A percentile compares a stretch with the other conserved stretches of the same genome.
phyloP scores from a whole-genome alignment of 2,797 vertebrate species.

The Dermochelys coriacea region DNA sequence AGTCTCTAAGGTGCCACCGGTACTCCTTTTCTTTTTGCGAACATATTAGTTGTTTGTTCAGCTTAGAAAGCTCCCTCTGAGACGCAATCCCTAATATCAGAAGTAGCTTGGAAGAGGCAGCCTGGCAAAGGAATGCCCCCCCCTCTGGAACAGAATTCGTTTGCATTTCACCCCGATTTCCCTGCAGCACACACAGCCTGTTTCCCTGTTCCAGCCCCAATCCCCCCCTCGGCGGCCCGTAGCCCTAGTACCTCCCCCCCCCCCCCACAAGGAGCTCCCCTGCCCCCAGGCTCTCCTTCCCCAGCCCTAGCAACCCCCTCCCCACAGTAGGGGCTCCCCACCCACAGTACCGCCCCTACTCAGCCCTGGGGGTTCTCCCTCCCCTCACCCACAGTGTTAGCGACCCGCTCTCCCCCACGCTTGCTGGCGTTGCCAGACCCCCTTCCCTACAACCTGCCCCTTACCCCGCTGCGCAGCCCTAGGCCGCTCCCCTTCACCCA shows the following conservation, averaged over 20 bases:
- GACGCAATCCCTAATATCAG: background rate
- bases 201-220: too few relatives aligned
- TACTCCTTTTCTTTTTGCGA: too few relatives aligned
- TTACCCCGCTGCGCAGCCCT: too few relatives aligned
- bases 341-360: background rate
- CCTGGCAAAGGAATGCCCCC: background rate
- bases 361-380: too few relatives aligned
- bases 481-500: background rate
- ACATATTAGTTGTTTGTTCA: too few relatives aligned
- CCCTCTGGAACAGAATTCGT: background rate
- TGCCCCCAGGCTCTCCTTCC: background rate
- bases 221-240: accelerated
- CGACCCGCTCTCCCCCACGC: background rate
- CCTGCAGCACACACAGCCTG: background rate
- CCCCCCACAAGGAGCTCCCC: accelerated
- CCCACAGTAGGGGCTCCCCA: background rate
- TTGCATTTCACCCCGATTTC: background rate
- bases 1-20: too few relatives aligned
- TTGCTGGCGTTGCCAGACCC: too few relatives aligned
- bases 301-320: background rate
- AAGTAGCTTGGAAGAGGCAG: background rate
- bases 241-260: accelerated
- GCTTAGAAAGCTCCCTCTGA: background rate
- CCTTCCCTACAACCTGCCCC: background rate
- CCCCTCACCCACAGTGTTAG: too few relatives aligned